Conservation (phyloP, 1,140 invertebrate genomes). For the Zaprionus africanus region DNA sequence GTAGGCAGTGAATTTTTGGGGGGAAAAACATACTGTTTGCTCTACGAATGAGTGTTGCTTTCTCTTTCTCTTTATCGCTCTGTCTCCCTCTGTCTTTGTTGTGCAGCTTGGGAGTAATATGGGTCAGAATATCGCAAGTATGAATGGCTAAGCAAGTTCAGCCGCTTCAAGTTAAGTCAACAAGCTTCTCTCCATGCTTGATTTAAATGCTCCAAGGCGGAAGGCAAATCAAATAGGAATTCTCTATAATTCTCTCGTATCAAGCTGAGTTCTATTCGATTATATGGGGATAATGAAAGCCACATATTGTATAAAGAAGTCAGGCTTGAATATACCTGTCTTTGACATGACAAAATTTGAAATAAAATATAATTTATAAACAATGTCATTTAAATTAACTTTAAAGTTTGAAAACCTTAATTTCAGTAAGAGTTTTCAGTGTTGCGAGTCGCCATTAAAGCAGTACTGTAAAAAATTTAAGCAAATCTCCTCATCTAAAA, state of each 20-base stretch:
- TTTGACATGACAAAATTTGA: too few relatives aligned
- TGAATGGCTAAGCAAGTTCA: conserved; percentile 34
- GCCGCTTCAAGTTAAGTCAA: conserved; percentile 24
- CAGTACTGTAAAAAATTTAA: too few relatives aligned
- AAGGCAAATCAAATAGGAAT: conserved; percentile 12
- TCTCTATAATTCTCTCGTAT: neutral
- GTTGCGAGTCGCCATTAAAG: too few relatives aligned
- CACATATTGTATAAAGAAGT: too few relatives aligned
- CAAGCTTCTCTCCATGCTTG: conserved; percentile 11
- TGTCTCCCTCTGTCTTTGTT: neutral
- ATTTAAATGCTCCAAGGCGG: conserved; percentile 31
- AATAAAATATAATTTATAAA: too few relatives aligned
- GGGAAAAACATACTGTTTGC: conserved; percentile 56
- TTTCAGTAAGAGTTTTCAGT: too few relatives aligned
- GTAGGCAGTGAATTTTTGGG: conserved; percentile 58
- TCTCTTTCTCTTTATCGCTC: neutral
- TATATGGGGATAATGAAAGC: neutral
- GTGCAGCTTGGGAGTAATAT: conserved; percentile 10
- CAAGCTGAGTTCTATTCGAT: neutral
- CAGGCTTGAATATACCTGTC: neutral
- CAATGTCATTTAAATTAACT: too few relatives aligned
- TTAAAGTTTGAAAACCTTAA: too few relatives aligned
- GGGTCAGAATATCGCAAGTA: conserved; percentile 11
- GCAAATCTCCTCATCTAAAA: neutral
- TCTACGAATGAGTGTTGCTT: neutral